Percentiles rank a stretch among this genome's conserved stretches.
These are phyloP conservation scores for Eupithecia inturbata DNA, from an alignment of 2,888 invertebrate species.

Conservation along the genomic window DNA sequence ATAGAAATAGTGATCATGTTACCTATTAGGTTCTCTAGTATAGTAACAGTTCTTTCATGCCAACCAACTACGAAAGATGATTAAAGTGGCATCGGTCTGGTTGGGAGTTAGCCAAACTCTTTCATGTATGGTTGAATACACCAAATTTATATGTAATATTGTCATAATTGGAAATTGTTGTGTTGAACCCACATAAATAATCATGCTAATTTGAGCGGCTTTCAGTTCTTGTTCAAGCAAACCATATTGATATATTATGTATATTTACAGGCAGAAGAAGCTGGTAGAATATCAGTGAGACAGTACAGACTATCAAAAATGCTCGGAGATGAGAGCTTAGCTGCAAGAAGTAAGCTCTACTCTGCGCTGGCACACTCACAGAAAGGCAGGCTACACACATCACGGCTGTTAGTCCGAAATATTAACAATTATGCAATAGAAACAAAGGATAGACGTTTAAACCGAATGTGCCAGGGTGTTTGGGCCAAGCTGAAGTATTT, in stretches of 20 bases:
- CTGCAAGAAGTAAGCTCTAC: constrained; percentile 93
- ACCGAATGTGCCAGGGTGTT: constrained; percentile 93
- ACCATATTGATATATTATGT: neutral
- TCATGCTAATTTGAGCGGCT: neutral
- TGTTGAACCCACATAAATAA: neutral
- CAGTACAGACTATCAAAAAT: constrained; percentile 92
- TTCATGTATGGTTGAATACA: too few species aligned
- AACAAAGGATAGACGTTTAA: constrained; percentile 86
- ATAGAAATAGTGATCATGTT: too few species aligned
- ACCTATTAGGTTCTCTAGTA: too few species aligned
- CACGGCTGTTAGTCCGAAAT: constrained; percentile 85
- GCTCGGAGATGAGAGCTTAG: constrained; percentile 91
- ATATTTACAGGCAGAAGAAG: constrained; percentile 91
- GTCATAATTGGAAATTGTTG: neutral
- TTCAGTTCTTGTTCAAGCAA: neutral
- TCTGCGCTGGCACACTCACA: constrained; percentile 95
- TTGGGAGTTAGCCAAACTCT: too few species aligned
- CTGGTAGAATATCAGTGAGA: constrained; percentile 93
- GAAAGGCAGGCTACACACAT: constrained; percentile 86
- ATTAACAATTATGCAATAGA: constrained; percentile 67
- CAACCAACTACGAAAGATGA: too few species aligned
- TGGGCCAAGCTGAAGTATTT: constrained; percentile 91
- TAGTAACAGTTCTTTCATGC: too few species aligned
- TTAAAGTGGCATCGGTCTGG: too few species aligned
- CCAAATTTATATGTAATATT: too few species aligned